phyloP scores from a whole-genome alignment of 2,888 invertebrate genomes.

The Embidobia sp. region DNA sequence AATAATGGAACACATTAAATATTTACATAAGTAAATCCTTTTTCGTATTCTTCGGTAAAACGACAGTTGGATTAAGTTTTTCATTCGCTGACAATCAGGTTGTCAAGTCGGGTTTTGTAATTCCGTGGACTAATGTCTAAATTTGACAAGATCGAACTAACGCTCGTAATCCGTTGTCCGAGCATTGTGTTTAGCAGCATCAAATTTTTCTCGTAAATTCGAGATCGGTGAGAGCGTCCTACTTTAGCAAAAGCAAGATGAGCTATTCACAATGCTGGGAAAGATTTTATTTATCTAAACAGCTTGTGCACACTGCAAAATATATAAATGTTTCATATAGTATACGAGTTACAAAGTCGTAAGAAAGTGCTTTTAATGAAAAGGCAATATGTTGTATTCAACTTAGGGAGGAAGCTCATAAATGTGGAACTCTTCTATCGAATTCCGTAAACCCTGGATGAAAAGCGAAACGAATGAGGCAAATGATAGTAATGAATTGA shows the following conservation, averaged over 20 bases:
- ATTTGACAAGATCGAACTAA: constrained; percentile 51
- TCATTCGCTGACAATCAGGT: constrained; percentile 37
- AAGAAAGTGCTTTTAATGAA: no score
- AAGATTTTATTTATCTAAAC: no score
- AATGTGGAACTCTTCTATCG: constrained; percentile 8
- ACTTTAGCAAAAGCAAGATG: no score
- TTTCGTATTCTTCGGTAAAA: constrained; percentile 37
- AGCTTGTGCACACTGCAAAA: no score
- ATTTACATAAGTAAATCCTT: constrained; percentile 54
- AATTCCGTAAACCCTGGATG: constrained; percentile 30
- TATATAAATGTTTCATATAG: no score
- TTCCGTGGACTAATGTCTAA: constrained; percentile 34
- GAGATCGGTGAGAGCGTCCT: no score
- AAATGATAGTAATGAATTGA: constrained; percentile 45
- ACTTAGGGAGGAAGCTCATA: constrained; percentile 18
- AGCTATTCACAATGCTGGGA: no score
- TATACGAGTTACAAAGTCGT: no score
- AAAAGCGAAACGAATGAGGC: constrained; percentile 37
- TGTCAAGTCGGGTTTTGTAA: constrained; percentile 39
- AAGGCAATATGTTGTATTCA: no score
- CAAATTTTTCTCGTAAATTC: no score
- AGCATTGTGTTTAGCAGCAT: not conserved
- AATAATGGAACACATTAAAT: constrained; percentile 35
- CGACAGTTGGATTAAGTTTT: constrained; percentile 39
- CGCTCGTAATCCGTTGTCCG: constrained; percentile 28